Evolutionary conservation across 1,140 invertebrate species (phyloP).

Genomic region (Tribolium castaneum): DNA sequence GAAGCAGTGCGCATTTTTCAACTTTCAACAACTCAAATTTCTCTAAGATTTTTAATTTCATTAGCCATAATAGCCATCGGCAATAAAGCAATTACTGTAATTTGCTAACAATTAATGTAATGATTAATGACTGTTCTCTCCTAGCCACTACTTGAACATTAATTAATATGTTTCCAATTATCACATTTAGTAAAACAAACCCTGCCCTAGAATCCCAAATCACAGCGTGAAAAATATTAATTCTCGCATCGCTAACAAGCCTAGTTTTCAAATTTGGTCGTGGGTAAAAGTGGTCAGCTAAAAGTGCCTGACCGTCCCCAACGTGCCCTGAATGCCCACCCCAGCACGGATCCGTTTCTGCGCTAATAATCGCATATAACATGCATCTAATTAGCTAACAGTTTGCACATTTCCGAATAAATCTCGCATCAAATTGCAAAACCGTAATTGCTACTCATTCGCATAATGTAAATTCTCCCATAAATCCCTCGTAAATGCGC

Average conservation of each 20-base stretch:
- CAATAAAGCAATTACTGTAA: background rate
- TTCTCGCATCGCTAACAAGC: background rate
- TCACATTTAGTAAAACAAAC: background rate
- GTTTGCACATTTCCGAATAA: background rate
- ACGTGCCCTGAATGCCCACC: constrained; percentile 1
- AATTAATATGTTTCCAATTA: background rate
- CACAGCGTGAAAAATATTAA: background rate
- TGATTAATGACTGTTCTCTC: background rate
- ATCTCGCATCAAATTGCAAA: background rate
- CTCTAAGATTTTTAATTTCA: background rate
- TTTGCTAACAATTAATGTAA: background rate
- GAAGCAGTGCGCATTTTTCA: background rate
- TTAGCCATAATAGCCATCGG: background rate
- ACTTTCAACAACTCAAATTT: background rate
- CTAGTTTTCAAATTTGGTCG: background rate
- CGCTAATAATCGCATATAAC: background rate
- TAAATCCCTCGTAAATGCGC: background rate
- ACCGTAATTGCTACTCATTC: background rate
- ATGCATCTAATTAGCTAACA: constrained; percentile 15
- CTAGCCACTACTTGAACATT: background rate
- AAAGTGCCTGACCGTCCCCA: background rate
- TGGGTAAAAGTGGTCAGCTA: background rate
- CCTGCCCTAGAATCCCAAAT: background rate
- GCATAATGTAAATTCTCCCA: background rate
- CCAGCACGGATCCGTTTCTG: background rate